phyloP scores from a whole-genome alignment of 2,797 vertebrate genomes.

The Anisognathus igniventris region DNA sequence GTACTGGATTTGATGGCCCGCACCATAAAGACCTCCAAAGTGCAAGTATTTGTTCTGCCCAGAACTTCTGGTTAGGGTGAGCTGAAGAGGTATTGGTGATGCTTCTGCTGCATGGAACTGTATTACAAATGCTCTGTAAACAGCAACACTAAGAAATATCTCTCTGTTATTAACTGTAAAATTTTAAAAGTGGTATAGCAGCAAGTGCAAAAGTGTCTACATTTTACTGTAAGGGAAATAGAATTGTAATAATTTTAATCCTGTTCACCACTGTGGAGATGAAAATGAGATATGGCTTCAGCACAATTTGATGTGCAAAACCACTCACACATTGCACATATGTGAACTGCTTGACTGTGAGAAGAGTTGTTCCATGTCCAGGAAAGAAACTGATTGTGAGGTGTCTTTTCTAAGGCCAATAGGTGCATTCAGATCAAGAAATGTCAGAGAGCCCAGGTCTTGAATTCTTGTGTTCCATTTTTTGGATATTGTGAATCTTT shows the following conservation, averaged over 20 bases:
- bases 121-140: neutral
- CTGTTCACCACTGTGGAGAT: neutral
- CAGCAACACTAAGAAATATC: neutral
- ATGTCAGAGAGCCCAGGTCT: neutral
- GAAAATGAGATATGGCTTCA: neutral
- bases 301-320: neutral
- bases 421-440: conserved; percentile 8
- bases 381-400: neutral
- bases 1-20: neutral
- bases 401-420: neutral
- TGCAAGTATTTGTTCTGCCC: neutral
- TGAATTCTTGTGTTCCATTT: neutral
- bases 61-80: neutral
- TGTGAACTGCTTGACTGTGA: neutral
- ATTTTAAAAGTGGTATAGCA: neutral
- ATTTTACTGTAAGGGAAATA: neutral
- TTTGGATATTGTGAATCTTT: neutral
- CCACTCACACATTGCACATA: neutral
- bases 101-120: neutral
- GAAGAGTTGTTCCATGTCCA: neutral
- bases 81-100: neutral
- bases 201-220: neutral
- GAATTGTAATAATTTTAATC: neutral
- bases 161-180: neutral
- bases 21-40: neutral